Conservation (phyloP, 2,888 invertebrate genomes). For the Phaonia tiefii region DNA sequence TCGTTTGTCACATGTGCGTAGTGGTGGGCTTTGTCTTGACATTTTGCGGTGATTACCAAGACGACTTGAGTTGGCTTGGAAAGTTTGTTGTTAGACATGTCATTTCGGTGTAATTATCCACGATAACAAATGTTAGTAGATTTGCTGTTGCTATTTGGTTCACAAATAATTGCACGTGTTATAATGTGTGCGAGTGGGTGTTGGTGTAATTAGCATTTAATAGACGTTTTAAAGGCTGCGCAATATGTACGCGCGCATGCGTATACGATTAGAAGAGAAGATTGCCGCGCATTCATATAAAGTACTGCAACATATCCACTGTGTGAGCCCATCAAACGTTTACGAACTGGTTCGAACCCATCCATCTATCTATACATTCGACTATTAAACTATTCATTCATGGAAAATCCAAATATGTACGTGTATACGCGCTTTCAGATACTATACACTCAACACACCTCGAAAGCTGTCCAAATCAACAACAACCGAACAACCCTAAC, state of each 20-base stretch:
- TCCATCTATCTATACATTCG: background rate
- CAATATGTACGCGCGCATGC: background rate
- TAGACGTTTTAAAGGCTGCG: slow-evolving; percentile 60
- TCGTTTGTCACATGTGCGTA: slow-evolving; percentile 33
- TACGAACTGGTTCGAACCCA: too few species aligned
- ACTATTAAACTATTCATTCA: background rate
- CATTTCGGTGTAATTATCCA: background rate
- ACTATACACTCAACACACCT: slow-evolving; percentile 63
- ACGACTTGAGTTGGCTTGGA: background rate
- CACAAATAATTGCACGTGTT: slow-evolving; percentile 64
- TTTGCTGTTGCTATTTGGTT: background rate
- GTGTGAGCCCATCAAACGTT: too few species aligned
- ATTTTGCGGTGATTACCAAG: slow-evolving; percentile 24
- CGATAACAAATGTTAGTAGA: background rate
- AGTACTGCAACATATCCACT: background rate
- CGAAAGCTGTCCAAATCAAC: slow-evolving; percentile 60
- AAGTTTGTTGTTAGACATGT: background rate
- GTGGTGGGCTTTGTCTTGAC: slow-evolving; percentile 41
- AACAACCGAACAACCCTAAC: slow-evolving; percentile 32
- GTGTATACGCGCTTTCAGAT: too few species aligned
- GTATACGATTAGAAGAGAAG: background rate
- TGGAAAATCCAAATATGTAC: too few species aligned
- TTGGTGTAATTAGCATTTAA: slow-evolving; percentile 64
- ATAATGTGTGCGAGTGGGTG: slow-evolving; percentile 57
- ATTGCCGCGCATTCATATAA: slow-evolving; percentile 6